Evolutionary conservation across 2,888 invertebrate species (phyloP).

Genomic region (Agrilus biguttatus): DNA sequence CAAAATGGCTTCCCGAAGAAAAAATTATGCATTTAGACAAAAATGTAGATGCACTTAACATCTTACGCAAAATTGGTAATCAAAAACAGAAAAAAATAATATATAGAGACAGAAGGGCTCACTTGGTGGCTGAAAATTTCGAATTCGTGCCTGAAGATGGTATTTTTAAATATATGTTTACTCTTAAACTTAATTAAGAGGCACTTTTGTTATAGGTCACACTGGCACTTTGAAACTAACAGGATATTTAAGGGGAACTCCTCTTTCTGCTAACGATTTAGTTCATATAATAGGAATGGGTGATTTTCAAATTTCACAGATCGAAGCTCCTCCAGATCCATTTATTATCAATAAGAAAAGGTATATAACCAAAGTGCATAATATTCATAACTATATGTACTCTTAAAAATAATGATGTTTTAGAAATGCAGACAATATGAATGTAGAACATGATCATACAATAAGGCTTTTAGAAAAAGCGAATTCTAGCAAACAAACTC

Average conservation of each 20-base stretch:
- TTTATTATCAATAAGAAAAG: slow-evolving; percentile 43
- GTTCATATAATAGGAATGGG: slow-evolving; percentile 88
- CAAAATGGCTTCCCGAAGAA: slow-evolving; percentile 67
- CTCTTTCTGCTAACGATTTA: slow-evolving; percentile 74
- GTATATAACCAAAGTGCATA: slow-evolving; percentile 13
- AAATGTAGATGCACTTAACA: slow-evolving; percentile 55
- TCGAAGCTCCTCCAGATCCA: slow-evolving; percentile 58
- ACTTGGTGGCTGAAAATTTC: slow-evolving; percentile 69
- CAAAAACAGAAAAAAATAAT: slow-evolving; percentile 65
- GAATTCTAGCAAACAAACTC: slow-evolving; percentile 55
- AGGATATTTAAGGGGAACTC: slow-evolving; percentile 75
- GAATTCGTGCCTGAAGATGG: slow-evolving; percentile 42
- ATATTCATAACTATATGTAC: slow-evolving; percentile 1
- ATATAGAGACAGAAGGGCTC: slow-evolving; percentile 67
- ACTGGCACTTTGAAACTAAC: slow-evolving; percentile 62
- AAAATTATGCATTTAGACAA: slow-evolving; percentile 70
- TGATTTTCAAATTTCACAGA: slow-evolving; percentile 79
- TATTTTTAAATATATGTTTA: slow-evolving; percentile 2
- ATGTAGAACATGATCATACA: slow-evolving; percentile 6
- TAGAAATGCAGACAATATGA: slow-evolving; percentile 4
- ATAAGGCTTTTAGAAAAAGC: slow-evolving; percentile 41
- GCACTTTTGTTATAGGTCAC: slow-evolving; percentile 11
- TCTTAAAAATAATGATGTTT: slow-evolving; percentile 8
- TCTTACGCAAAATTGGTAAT: slow-evolving; percentile 58
- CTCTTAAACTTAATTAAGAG: background rate